Evolutionary conservation across 2,888 invertebrate genomes (phyloP).

Genomic region (Spicauda simplicius): DNA sequence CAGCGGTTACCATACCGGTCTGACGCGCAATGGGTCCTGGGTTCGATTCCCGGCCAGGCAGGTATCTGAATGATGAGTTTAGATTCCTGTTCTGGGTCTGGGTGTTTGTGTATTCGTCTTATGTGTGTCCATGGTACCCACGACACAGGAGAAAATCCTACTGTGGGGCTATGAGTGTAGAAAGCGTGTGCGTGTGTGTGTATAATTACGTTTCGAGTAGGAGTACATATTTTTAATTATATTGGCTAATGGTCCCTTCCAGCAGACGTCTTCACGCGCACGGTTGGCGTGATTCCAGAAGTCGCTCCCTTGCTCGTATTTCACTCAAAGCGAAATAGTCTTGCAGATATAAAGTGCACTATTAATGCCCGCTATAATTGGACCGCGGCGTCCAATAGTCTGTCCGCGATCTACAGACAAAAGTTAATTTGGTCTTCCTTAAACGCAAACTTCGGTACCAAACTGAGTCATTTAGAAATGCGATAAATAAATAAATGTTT

Average conservation of each 20-base stretch:
- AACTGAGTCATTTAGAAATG: background rate
- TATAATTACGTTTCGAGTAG: too few species aligned
- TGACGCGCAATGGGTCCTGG: too few species aligned
- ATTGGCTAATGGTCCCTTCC: conserved; percentile 43
- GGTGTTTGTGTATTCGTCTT: too few species aligned
- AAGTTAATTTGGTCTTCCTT: conserved; percentile 42
- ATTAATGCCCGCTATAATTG: conserved; percentile 69
- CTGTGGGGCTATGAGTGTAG: too few species aligned
- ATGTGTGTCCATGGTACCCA: too few species aligned
- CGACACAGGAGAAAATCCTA: too few species aligned
- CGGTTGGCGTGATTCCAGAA: conserved; percentile 64
- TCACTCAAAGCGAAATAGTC: conserved; percentile 74
- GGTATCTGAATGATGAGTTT: too few species aligned
- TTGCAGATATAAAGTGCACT: conserved; percentile 64
- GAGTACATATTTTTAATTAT: background rate
- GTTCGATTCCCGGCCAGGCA: too few species aligned
- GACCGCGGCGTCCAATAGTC: conserved; percentile 69
- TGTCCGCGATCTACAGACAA: conserved; percentile 47
- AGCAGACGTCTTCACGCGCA: conserved; percentile 46
- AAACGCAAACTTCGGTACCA: background rate
- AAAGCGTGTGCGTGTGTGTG: too few species aligned
- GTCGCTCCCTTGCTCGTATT: conserved; percentile 64
- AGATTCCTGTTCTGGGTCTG: too few species aligned
- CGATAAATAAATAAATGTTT: too few species aligned
- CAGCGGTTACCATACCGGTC: too few species aligned